Percentiles rank a stretch among this genome's conserved stretches.
phyloP scores from a whole-genome alignment of 1,140 invertebrate genomes.

The Condylostylus longicornis region DNA sequence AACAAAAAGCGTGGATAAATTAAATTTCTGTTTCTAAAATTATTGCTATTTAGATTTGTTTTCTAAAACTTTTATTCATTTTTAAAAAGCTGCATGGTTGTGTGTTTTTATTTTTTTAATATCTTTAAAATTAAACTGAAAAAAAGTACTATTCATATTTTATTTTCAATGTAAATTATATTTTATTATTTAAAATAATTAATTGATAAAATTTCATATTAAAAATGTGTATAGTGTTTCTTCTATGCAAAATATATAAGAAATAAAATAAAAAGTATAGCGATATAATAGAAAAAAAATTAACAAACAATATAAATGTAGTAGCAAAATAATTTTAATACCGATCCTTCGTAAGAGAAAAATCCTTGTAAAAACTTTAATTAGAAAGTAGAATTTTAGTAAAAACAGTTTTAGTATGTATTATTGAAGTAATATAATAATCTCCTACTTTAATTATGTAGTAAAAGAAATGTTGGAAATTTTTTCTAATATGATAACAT shows the following conservation, averaged over 20 bases:
- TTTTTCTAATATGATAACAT: too few relatives aligned
- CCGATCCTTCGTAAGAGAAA: slow-evolving; percentile 1
- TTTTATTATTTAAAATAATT: too few relatives aligned
- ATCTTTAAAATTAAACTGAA: background rate
- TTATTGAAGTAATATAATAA: too few relatives aligned
- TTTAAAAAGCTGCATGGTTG: background rate
- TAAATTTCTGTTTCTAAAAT: background rate
- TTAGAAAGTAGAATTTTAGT: too few relatives aligned
- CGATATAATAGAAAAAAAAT: background rate
- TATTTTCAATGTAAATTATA: background rate
- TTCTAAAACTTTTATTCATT: too few relatives aligned
- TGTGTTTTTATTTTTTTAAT: too few relatives aligned
- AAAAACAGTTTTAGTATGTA: too few relatives aligned
- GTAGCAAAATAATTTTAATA: background rate
- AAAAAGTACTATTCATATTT: too few relatives aligned
- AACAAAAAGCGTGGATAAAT: background rate
- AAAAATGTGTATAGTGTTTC: background rate
- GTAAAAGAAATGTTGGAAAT: background rate
- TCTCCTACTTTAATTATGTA: too few relatives aligned
- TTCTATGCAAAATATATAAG: background rate
- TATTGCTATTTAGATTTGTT: too few relatives aligned
- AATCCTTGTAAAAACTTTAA: slow-evolving; percentile 1
- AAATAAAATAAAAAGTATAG: background rate
- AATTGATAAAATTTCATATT: too few relatives aligned
- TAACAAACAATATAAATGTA: background rate